Evolutionary conservation across 2,888 invertebrate species (phyloP).

Genomic region (Harpagoxenus sublaevis): DNA sequence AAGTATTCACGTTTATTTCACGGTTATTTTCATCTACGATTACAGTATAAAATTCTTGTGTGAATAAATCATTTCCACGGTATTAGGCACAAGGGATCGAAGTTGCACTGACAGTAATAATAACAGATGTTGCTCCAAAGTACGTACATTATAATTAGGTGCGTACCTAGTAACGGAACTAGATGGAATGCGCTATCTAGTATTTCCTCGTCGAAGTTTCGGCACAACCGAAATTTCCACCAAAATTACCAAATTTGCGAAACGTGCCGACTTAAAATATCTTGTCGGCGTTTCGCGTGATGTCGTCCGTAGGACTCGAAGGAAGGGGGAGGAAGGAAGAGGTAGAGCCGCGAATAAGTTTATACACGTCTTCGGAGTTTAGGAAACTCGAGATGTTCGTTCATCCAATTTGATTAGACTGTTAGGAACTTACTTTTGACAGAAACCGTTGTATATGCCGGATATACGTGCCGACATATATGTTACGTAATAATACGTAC

Average conservation of each 20-base stretch:
- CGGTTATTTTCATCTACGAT: background rate
- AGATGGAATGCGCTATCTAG: constrained; percentile 49
- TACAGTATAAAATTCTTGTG: background rate
- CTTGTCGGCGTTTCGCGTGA: constrained; percentile 59
- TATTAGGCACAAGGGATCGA: constrained; percentile 46
- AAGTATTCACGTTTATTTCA: background rate
- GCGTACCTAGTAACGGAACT: constrained; percentile 33
- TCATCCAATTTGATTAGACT: constrained; percentile 61
- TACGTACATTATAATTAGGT: constrained; percentile 54
- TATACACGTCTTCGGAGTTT: constrained; percentile 57
- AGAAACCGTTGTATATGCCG: constrained; percentile 45
- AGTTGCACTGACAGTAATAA: constrained; percentile 56
- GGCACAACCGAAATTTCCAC: constrained; percentile 47
- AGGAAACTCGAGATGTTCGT: constrained; percentile 55
- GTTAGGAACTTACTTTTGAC: constrained; percentile 58
- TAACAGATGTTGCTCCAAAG: constrained; percentile 53
- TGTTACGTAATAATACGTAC: constrained; percentile 35
- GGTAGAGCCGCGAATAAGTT: constrained; percentile 51
- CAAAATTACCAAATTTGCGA: constrained; percentile 52
- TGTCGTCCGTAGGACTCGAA: constrained; percentile 39
- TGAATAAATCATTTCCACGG: constrained; percentile 15
- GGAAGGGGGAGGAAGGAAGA: background rate
- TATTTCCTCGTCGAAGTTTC: constrained; percentile 49
- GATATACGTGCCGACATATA: constrained; percentile 31
- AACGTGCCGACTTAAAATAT: constrained; percentile 63